Evolutionary conservation across 2,797 vertebrate genomes (phyloP).

Genomic region (Pseudotriccus pelzelni): DNA sequence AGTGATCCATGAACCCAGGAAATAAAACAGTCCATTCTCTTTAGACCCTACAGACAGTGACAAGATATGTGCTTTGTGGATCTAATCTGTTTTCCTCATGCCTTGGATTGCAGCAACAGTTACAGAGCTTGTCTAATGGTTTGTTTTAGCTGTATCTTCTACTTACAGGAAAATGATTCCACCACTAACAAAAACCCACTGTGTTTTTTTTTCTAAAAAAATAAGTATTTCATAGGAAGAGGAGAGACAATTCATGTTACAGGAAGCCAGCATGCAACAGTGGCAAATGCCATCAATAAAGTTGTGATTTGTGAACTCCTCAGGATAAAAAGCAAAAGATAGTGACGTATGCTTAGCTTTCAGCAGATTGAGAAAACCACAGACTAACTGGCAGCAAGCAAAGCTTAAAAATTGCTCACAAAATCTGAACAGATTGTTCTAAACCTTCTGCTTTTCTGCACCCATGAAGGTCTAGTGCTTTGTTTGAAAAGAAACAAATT

Average conservation of each 20-base stretch:
- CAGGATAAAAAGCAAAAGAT: background rate
- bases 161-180: background rate
- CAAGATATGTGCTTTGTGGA: background rate
- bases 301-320: background rate
- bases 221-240: background rate
- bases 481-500: constrained; percentile 43
- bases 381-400: background rate
- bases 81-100: constrained; percentile 15
- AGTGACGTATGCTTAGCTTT: background rate
- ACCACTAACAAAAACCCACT: background rate
- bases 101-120: background rate
- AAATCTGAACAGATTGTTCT: constrained; percentile 23
- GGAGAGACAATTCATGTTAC: background rate
- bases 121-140: background rate
- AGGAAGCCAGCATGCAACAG: background rate
- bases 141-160: background rate
- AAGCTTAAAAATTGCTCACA: constrained; percentile 32
- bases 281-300: background rate
- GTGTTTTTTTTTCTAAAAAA: background rate
- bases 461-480: background rate
- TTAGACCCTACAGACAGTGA: background rate
- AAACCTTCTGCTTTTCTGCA: constrained; percentile 8
- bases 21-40: constrained; percentile 40
- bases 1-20: constrained; percentile 39
- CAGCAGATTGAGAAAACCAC: background rate